Percentiles rank a stretch among this genome's conserved stretches.
Evolutionary conservation across 2,888 invertebrate genomes (phyloP).

Genomic region (Macroteleia sp.): DNA sequence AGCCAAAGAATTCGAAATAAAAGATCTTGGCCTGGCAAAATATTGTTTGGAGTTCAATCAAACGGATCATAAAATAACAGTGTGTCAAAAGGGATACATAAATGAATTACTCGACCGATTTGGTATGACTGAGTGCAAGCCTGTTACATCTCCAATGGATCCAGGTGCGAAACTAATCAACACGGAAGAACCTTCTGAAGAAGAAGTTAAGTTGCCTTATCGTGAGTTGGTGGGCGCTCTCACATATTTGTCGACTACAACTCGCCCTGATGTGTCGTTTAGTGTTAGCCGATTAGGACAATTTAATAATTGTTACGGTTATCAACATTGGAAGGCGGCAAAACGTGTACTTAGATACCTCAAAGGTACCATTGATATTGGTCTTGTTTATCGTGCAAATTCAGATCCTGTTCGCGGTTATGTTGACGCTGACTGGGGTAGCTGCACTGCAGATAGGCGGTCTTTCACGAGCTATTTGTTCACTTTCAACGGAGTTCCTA

Average conservation of each 20-base stretch:
- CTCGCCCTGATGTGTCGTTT: too few relatives aligned
- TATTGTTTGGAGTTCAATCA: too few relatives aligned
- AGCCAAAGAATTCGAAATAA: too few relatives aligned
- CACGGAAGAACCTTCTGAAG: background rate
- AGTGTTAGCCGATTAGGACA: background rate
- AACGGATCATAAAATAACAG: background rate
- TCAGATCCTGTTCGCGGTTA: slow-evolving; percentile 60
- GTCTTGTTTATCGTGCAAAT: slow-evolving; percentile 33
- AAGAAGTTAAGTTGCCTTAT: background rate
- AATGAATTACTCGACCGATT: background rate
- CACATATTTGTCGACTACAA: background rate
- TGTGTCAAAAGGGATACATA: background rate
- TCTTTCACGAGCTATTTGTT: slow-evolving; percentile 67
- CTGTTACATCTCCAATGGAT: background rate
- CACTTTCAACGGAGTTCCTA: slow-evolving; percentile 36
- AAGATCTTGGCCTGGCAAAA: too few relatives aligned
- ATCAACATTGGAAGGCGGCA: background rate
- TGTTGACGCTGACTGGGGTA: slow-evolving; percentile 73
- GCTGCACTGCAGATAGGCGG: slow-evolving; percentile 56
- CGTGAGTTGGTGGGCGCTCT: slow-evolving; percentile 26
- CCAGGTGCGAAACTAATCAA: background rate
- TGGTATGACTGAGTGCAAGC: slow-evolving; percentile 4
- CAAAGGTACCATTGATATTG: too few relatives aligned
- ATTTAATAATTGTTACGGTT: background rate
- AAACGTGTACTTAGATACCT: background rate